Conservation (phyloP, 2,797 vertebrate species). For the Fringilla coelebs region DNA sequence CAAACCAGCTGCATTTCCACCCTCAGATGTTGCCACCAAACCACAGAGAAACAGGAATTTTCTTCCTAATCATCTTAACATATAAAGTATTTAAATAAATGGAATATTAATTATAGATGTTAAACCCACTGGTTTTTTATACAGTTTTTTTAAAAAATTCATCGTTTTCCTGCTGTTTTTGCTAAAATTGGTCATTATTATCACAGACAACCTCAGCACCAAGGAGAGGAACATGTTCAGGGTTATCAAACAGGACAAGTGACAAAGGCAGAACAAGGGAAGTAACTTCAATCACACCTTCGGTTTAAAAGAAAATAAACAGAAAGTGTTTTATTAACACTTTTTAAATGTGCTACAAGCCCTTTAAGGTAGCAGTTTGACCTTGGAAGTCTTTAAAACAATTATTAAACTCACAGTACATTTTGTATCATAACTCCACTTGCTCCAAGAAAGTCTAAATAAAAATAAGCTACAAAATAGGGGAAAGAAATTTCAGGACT, state of each 20-base stretch:
- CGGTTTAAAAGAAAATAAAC: background rate
- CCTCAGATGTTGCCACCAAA: background rate
- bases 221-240: background rate
- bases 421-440: background rate
- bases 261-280: background rate
- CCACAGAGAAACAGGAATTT: background rate
- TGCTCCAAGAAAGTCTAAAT: background rate
- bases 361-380: background rate
- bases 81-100: background rate
- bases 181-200: background rate
- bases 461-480: background rate
- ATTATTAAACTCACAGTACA: background rate
- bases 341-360: background rate
- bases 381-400: background rate
- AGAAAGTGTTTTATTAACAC: background rate
- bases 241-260: background rate
- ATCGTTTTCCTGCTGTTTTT: background rate
- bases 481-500: background rate
- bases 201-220: background rate
- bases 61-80: background rate
- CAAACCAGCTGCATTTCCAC: background rate
- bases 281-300: background rate
- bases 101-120: background rate
- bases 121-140: background rate
- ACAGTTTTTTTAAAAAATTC: fast-evolving